Evolutionary conservation across 2,797 vertebrate genomes (phyloP), one percentile per base, ranked within the genome.

Genomic region (Menidia menidia): DNA sequence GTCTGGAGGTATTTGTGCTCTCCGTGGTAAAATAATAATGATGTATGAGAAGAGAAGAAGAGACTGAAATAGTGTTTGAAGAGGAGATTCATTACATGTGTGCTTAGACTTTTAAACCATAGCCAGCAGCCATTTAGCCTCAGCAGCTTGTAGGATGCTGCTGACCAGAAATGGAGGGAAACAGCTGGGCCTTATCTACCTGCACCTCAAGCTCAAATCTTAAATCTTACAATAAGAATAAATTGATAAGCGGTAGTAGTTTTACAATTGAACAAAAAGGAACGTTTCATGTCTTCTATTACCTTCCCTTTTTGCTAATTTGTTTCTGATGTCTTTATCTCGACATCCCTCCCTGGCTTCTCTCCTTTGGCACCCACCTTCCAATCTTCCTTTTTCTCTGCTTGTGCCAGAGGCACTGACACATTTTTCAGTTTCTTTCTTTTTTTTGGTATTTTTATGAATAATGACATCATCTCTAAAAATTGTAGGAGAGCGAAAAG

Each of bases 381-480:
- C 63, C 56, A 30, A 41, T 58, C 53, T 62, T 56, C 72, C 50
- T 64, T 76, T 78, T 57, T 59, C 64, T 78, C 56, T 51, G 70
- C 68, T 75, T 56, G 41, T 78, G 87, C 89, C 68, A 9, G 65
- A 82, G 87, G 84, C 81, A 0, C 79, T 87, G 81, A 86, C 84
- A 81, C 77, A 82, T 86, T 84, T 84, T 84, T 88, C 64, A 77
- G 62, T 82, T 75, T 68, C 51, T 75, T 11, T 73, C 74, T 75
- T 85, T 68, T 71, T 86, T 88, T 68, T 71, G 7, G 71, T 84
- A 67, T 75, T 84, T 86, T 68, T 69, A 78, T 86, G 83, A 90
- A 86, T 86, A 87, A 88, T 92, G 88, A 93, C 87, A 91, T 92
- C 88, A 93, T 90, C 87, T 78, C 71, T 69, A 88, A 88, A 89